Percentiles rank a stretch among this genome's conserved stretches.
Evolutionary conservation across 2,797 vertebrate species (phyloP).

Genomic region (Sebastes nivosus): DNA sequence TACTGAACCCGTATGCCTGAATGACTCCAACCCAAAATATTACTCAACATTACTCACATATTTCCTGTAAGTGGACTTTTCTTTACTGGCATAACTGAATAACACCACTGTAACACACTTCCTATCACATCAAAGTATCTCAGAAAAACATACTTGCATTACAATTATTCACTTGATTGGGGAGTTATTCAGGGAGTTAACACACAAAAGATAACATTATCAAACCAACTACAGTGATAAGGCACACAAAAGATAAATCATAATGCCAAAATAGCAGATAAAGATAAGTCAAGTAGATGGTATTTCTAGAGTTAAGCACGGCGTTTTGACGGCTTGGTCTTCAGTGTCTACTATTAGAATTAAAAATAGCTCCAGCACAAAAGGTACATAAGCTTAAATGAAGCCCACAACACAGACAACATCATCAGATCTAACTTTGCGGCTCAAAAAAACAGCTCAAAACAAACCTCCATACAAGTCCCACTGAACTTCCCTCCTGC

Average conservation of each 20-base stretch:
- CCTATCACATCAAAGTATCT: neutral
- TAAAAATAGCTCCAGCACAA: neutral
- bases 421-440: neutral
- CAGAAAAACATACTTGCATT: neutral
- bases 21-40: conserved; percentile 43
- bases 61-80: conserved; percentile 28
- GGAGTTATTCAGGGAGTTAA: neutral
- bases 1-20: conserved; percentile 47
- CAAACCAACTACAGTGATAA: conserved; percentile 1
- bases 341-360: neutral
- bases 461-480: conserved; percentile 6
- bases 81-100: conserved; percentile 22
- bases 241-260: neutral
- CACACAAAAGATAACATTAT: neutral
- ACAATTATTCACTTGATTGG: conserved; percentile 1
- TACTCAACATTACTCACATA: conserved; percentile 54
- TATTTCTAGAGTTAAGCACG: neutral
- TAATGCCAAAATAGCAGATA: neutral
- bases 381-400: neutral
- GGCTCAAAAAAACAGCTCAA: neutral
- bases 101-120: neutral
- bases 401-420: neutral
- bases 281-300: neutral
- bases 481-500: neutral
- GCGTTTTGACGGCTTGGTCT: neutral